Percentiles rank a stretch among this genome's conserved stretches.
These are phyloP conservation scores for Tenthredo mesomela DNA, from an alignment of 2,888 invertebrate species.

Conservation along the genomic window DNA sequence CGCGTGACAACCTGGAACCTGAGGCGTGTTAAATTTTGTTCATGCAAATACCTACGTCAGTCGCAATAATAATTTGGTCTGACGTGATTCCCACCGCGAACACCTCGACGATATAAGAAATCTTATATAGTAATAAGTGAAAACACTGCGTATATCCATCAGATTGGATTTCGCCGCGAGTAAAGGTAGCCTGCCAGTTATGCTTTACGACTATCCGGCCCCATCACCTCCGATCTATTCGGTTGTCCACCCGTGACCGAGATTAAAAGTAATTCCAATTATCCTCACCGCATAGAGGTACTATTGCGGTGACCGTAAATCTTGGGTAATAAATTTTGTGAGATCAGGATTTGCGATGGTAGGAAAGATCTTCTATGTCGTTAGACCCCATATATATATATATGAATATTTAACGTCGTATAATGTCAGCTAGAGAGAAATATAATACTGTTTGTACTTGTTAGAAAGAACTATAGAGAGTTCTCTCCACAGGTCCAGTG, in stretches of 20 bases:
- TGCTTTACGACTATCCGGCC: conserved; percentile 28
- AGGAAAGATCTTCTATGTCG: not conserved
- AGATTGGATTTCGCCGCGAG: conserved; percentile 22
- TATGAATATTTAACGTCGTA: not conserved
- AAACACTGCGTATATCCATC: not conserved
- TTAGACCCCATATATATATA: not conserved
- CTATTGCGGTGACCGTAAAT: not conserved
- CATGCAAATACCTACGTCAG: conserved; percentile 33
- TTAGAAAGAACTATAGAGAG: not conserved
- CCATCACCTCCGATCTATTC: not conserved
- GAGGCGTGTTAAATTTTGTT: conserved; percentile 24
- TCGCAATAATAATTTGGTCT: conserved; percentile 33
- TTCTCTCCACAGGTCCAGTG: not conserved
- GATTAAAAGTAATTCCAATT: conserved; percentile 32
- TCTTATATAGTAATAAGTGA: conserved; percentile 11
- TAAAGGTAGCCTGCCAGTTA: conserved; percentile 11
- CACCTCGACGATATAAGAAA: conserved; percentile 10
- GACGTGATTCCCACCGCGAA: conserved; percentile 47
- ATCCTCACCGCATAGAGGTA: not conserved
- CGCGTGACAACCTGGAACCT: conserved; percentile 36
- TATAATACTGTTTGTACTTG: not conserved
- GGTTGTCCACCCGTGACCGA: conserved; percentile 9
- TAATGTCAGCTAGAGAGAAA: not conserved
- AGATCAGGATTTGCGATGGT: not conserved
- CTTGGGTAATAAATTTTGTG: not conserved